A percentile compares a stretch with the other conserved stretches of the same genome.
phyloP scores from a whole-genome alignment of 2,797 vertebrate species.

The Helicolenus hilgendorfi region DNA sequence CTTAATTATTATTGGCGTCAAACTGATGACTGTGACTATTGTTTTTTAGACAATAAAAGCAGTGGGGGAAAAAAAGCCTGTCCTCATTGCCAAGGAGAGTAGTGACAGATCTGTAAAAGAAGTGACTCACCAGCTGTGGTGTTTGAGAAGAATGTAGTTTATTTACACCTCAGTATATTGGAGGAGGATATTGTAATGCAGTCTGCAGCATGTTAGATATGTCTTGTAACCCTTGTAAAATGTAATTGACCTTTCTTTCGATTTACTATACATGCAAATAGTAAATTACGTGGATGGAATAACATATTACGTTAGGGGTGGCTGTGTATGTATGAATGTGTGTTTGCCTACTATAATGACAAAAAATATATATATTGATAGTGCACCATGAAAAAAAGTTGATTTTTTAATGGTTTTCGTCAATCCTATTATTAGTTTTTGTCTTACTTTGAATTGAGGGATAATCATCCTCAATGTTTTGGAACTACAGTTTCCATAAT shows the following conservation, averaged over 20 bases:
- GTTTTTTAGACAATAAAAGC: constrained; percentile 65
- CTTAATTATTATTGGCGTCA: constrained; percentile 68
- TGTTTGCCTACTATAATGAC: neutral
- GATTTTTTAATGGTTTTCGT: neutral
- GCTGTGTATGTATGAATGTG: neutral
- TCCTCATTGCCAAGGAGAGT: constrained; percentile 33
- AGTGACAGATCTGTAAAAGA: constrained; percentile 45
- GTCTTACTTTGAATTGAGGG: neutral
- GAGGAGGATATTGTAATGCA: neutral
- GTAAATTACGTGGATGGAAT: neutral
- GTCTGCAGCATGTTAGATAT: neutral
- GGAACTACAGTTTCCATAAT: neutral
- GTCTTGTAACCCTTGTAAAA: neutral
- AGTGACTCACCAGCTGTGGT: constrained; percentile 35
- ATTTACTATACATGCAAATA: neutral
- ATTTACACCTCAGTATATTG: constrained; percentile 29
- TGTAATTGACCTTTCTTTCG: neutral
- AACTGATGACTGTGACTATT: constrained; percentile 62
- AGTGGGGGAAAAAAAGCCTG: neutral
- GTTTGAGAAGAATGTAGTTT: constrained; percentile 35
- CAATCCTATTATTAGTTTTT: neutral
- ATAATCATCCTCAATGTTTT: neutral
- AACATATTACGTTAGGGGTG: neutral
- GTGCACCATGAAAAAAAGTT: neutral
- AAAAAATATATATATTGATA: neutral